Percentiles rank a stretch among this genome's conserved stretches.
Conservation (phyloP, 2,888 invertebrate species). For the Siphonodentalium dalli region DNA sequence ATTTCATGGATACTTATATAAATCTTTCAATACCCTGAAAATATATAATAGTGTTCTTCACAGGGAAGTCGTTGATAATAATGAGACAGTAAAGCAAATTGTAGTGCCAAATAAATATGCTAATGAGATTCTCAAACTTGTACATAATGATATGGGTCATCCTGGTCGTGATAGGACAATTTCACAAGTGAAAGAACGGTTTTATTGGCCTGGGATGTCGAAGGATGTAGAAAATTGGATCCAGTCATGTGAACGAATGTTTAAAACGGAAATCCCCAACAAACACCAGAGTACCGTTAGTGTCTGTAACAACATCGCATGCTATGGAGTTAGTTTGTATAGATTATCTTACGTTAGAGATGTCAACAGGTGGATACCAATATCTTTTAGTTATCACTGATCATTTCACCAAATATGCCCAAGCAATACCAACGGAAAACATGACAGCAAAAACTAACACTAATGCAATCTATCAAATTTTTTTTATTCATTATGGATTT, state of each 20-base stretch:
- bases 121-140: neutral
- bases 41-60: constrained; percentile 10
- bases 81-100: constrained; percentile 3
- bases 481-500: constrained; percentile 8
- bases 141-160: constrained; percentile 23
- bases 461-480: constrained; percentile 12
- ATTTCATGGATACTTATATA: too few relatives aligned
- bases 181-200: constrained; percentile 4
- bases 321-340: constrained; percentile 21
- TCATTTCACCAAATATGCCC: constrained; percentile 16
- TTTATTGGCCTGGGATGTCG: constrained; percentile 23
- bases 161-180: constrained; percentile 16
- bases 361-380: constrained; percentile 8
- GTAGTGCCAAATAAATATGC: constrained; percentile 8
- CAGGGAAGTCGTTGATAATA: neutral
- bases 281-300: neutral
- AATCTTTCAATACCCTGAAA: constrained; percentile 6
- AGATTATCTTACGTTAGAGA: constrained; percentile 14
- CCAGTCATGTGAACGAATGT: constrained; percentile 6
- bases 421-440: constrained; percentile 14
- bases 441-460: constrained; percentile 14
- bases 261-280: constrained; percentile 12
- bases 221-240: constrained; percentile 15
- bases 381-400: constrained; percentile 13
- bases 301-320: constrained; percentile 8